Evolutionary conservation across 2,797 vertebrate species (phyloP), one percentile per base, ranked within the genome.

Genomic region (Prionace glauca): DNA sequence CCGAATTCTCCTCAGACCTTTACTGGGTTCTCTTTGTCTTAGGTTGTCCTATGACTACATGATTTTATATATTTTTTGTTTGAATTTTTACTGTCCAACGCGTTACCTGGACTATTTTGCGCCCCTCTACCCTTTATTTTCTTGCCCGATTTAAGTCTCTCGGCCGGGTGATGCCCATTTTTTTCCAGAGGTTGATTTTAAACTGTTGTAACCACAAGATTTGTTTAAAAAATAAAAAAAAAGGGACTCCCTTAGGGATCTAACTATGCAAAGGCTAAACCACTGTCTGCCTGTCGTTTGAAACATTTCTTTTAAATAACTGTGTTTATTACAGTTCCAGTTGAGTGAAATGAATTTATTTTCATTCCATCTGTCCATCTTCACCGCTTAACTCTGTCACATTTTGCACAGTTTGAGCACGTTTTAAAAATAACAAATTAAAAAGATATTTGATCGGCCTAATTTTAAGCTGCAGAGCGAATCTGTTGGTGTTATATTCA

Each of bases 171-270:
- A 0, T 77, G 41, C 45, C 93, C 29, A 56, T 50, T 77, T 77
- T 72, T 56, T 77, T 56, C 20, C 12, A 79, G 50, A 60, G 50
- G 71, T 77, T 45, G 45, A 77, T 56, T 95, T 60, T 72, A 45
- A 56, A 26, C 24, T 56, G 93, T 24, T 74, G 92, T 32, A 72
- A 72, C 92, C 69, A 72, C 67, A 94, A 71, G 36, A 71, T 95
- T 95, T 95, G 93, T 95, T 95, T 77, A 74, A 95, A 95, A 95
- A 74, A 95, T 56, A 26, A n/a, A 74, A 93, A 92, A n/a, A 90
- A 77, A 56, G 71, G 71, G 12, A 50, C 41, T 95, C 93, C 69
- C 93, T 56, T 56, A 95, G 71, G 93, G 93, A 95, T 56, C 45
- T 77, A 95, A 95, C 93, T 95, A 77, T 77, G 71, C 45, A 95